These are phyloP conservation scores for Cheiracanthium punctorium DNA, from an alignment of 2,888 invertebrate species.

Conservation along the genomic window DNA sequence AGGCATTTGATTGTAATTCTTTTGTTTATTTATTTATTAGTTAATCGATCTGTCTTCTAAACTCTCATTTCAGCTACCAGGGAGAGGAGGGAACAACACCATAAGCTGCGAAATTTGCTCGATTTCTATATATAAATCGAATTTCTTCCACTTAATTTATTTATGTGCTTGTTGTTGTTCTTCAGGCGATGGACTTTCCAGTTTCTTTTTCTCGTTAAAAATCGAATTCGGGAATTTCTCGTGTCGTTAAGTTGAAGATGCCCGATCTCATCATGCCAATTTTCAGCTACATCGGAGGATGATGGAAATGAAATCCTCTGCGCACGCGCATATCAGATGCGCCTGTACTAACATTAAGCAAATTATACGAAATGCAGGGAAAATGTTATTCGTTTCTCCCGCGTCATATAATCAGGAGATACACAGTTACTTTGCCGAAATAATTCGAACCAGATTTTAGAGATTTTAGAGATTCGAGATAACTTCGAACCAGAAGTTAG, in stretches of 20 bases:
- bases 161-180: neutral
- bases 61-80: neutral
- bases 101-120: neutral
- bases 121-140: no score
- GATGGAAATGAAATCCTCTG: no score
- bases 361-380: no score
- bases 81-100: neutral
- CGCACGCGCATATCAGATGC: no score
- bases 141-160: neutral
- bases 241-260: neutral
- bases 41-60: neutral
- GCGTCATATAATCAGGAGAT: no score
- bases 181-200: neutral
- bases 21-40: no score
- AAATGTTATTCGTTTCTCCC: no score
- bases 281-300: neutral
- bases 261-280: neutral
- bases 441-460: no score
- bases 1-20: neutral
- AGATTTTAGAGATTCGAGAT: no score
- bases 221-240: neutral
- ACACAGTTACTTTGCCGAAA: no score
- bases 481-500: no score
- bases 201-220: neutral
- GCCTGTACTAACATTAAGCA: no score